Base-by-base conservation (phyloP, 2,797 vertebrate species). In the Carduelis carduelis region DNA sequence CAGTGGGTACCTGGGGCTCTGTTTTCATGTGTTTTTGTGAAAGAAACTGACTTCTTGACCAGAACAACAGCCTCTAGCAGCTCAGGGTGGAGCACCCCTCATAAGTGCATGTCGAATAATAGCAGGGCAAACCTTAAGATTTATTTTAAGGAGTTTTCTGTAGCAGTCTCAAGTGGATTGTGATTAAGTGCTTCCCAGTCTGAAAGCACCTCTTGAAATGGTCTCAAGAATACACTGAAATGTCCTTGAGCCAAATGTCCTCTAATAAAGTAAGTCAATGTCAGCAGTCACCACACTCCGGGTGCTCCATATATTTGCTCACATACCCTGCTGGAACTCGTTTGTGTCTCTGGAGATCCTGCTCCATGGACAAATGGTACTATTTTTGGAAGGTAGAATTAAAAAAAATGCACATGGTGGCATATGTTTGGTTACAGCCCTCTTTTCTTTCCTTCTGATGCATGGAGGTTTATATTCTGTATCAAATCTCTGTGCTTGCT, bases 201-300 rank as follows among this genome's bases (percentile, higher is more conserved):
- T 24, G 60, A 50, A 93, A 83, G 61, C 59, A 75, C 39, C n/a
- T 83, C 70, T 79, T 55, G 32, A 84, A 76, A 81, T 50, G 78
- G 11, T 43, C 64, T 89, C 44, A n/a, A 61, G 52, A 87, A 55
- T 37, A n/a, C 43, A 19, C 28, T 64, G 2, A 57, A 27, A 86
- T 65, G 72, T 60, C 78, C 66, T 93, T 72, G 63, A 82, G 81
- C 52, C 37, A 71, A 44, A 63, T 44, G 72, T 69, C 90, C 89
- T 92, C 59, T 89, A 71, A 39, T 57, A 61, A 83, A 94, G 59
- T 89, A 69, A 89, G 70, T 82, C 92, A 89, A 57, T 87, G 81
- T 83, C 91, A 85, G 52, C 20, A 35, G 35, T 59, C 79, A 6
- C 3, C 26, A 28, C 37, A 4, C 63, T 75, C 35, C 1, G 28